Conservation (phyloP, 2,113 vertebrate species). For the Sorex fumeus region DNA sequence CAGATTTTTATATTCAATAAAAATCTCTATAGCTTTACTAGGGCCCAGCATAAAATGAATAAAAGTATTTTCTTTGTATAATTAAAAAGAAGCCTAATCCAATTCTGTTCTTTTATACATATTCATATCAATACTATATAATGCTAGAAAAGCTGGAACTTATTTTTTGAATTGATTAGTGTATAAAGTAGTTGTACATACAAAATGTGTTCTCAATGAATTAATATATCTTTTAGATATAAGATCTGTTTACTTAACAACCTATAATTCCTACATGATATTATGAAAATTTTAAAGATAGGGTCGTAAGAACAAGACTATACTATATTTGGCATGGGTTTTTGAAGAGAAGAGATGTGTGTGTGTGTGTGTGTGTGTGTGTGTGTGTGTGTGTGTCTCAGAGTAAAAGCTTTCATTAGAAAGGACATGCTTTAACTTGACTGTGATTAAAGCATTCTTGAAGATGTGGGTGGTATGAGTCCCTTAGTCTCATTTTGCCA, state of each 20-base stretch:
- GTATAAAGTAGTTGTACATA: slow-evolving; percentile 79
- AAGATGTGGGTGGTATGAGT: slow-evolving; percentile 59
- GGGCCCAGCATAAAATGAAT: neutral
- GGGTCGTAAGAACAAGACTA: slow-evolving; percentile 72
- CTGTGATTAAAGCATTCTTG: slow-evolving; percentile 76
- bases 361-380: slow-evolving; percentile 6
- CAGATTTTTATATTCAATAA: slow-evolving; percentile 40
- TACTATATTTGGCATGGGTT: slow-evolving; percentile 69
- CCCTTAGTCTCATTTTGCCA: slow-evolving; percentile 48
- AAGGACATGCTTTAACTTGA: slow-evolving; percentile 64
- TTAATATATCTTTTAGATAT: slow-evolving; percentile 26
- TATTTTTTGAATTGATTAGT: slow-evolving; percentile 78
- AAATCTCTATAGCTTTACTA: slow-evolving; percentile 40
- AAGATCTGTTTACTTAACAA: slow-evolving; percentile 40
- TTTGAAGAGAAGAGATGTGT: slow-evolving; percentile 47
- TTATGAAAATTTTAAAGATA: slow-evolving; percentile 11
- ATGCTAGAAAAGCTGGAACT: slow-evolving; percentile 80
- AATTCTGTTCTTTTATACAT: slow-evolving; percentile 75
- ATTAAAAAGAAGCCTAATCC: slow-evolving; percentile 70
- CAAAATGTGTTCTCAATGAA: slow-evolving; percentile 70
- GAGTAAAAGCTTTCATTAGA: slow-evolving; percentile 68
- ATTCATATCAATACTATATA: slow-evolving; percentile 83
- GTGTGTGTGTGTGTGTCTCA: slow-evolving; percentile 16
- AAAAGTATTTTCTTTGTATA: slow-evolving; percentile 71
- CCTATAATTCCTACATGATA: neutral